Base-by-base conservation (phyloP, 2,888 invertebrate species). In the Itoplectis maculator region DNA sequence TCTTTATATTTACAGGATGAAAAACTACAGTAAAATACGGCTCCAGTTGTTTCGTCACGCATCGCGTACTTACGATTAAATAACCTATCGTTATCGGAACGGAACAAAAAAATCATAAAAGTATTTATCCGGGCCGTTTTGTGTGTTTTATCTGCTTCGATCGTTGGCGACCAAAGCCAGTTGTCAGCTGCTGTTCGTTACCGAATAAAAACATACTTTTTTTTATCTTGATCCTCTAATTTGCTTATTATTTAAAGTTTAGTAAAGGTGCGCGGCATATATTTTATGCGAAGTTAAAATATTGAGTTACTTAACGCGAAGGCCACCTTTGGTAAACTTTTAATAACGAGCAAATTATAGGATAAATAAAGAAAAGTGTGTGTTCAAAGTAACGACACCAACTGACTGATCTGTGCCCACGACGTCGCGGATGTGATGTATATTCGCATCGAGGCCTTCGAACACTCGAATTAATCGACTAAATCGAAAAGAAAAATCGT, bases 11-110 rank as follows among this genome's bases (percentile, higher is more conserved):
- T 84, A 84, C 84, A 84, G 74, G 77, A 82, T 81, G 82, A 84
- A 82, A 84, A 84, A 82, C 82, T 84, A 84, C 77, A 74, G 63
- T 84, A 82, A 79, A 82, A 84, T 80, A 80, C 80, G 79, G 68
- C 61, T 78, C 56, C 73, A 68, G 70, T 80, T 75, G 47, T 75
- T 80, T 82, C 79, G 73, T 84, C 70, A 80, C 78, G 73, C 77
- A 77, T 29, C 70, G 77, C 78, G 78, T 82, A 82, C 74, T 81
- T 77, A 74, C 56, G 51, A 75, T 63, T 29, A 68, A n/a, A 82
- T 79, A 83, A 66, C 42, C 74, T 82, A 80, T n/a, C 23, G 49
- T 75, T 56, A 49, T 69, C 70, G 69, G 75, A 80, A 77, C 79
- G 79, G 42, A 65, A 81, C 75, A 73, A 47, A 47, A 47, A 59